These are phyloP conservation scores for Rhombomys opimus DNA, from an alignment of 2,113 vertebrate genomes.

Conservation along the genomic window DNA sequence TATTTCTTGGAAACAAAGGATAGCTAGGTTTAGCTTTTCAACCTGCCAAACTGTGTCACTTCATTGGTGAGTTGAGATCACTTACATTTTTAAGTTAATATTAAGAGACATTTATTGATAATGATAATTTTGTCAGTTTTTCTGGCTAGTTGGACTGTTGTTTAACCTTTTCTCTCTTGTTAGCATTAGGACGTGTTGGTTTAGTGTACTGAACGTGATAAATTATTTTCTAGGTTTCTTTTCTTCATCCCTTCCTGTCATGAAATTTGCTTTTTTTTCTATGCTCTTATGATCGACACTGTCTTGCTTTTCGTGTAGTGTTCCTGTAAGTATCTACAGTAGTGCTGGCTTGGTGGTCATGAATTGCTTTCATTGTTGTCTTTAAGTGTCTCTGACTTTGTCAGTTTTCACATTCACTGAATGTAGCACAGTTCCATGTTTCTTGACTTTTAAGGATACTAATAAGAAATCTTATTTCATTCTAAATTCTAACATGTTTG, in stretches of 20 bases:
- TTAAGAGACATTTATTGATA: background rate
- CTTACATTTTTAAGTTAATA: background rate
- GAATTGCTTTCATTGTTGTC: background rate
- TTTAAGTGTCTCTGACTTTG: background rate
- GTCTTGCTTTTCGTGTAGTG: background rate
- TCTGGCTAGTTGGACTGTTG: background rate
- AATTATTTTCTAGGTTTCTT: background rate
- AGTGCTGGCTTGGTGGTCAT: background rate
- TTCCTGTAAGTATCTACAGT: background rate
- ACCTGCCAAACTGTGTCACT: background rate
- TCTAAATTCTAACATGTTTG: background rate
- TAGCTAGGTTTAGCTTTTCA: background rate
- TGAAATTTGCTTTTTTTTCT: background rate
- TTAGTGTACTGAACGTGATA: background rate
- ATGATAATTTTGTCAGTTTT: background rate
- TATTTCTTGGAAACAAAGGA: background rate
- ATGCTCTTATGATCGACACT: background rate
- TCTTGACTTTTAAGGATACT: background rate
- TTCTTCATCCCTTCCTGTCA: background rate
- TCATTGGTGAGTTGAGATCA: background rate
- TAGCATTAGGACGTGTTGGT: background rate
- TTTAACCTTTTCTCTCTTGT: background rate
- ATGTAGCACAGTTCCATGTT: background rate
- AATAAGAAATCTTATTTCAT: background rate
- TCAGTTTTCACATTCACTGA: background rate